phyloP scores from a whole-genome alignment of 2,113 vertebrate species.

The Centropristis striata region DNA sequence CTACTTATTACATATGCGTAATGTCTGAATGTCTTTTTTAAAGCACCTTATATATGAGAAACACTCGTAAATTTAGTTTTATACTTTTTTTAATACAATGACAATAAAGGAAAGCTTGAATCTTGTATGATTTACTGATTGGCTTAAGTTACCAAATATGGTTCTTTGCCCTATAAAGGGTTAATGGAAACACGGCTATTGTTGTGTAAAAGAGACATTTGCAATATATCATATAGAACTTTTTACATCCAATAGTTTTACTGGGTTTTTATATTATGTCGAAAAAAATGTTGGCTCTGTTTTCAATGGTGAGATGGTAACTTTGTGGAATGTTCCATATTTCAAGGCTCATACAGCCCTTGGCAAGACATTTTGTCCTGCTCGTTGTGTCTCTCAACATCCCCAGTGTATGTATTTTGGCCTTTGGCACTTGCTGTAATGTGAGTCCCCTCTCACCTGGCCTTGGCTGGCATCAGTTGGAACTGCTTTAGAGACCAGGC shows the following conservation, averaged over 20 bases:
- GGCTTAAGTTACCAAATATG: too few relatives aligned
- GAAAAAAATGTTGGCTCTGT: not conserved
- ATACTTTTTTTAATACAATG: too few relatives aligned
- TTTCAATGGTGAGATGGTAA: not conserved
- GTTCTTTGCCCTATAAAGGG: too few relatives aligned
- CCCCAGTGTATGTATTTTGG: conserved; percentile 1
- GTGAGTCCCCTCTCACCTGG: conserved; percentile 17
- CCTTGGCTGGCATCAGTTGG: not conserved
- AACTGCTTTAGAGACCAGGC: conserved; percentile 3
- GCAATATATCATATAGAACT: too few relatives aligned
- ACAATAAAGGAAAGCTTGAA: too few relatives aligned
- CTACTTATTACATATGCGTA: too few relatives aligned
- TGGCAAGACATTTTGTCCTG: not conserved
- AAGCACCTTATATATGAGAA: too few relatives aligned
- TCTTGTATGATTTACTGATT: too few relatives aligned
- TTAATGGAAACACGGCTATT: too few relatives aligned
- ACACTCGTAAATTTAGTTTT: too few relatives aligned
- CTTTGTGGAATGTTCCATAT: not conserved
- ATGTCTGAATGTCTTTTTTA: too few relatives aligned
- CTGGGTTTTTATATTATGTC: not conserved
- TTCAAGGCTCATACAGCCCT: not conserved
- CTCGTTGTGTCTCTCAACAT: not conserved
- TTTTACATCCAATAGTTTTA: not conserved
- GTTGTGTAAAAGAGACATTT: too few relatives aligned
- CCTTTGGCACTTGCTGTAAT: conserved; percentile 2